Evolutionary conservation across 2,888 invertebrate genomes (phyloP).

Genomic region (Vandiemenella viatica): DNA sequence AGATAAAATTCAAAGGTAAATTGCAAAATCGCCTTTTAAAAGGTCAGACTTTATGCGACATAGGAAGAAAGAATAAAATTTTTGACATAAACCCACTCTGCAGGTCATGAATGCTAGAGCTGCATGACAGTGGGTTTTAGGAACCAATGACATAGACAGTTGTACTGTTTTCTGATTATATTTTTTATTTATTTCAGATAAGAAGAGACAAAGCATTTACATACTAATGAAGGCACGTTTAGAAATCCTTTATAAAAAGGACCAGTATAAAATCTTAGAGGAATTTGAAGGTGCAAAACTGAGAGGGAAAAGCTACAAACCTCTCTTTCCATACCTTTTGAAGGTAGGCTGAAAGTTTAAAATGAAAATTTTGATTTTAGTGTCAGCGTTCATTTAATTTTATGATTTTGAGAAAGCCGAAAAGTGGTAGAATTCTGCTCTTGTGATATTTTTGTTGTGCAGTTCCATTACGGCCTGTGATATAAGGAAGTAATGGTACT

Average conservation of each 20-base stretch:
- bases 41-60: too few relatives aligned
- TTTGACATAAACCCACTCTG: too few relatives aligned
- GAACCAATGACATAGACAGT: too few relatives aligned
- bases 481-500: too few relatives aligned
- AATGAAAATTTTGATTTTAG: background rate
- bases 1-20: too few relatives aligned
- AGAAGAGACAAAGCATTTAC: constrained; percentile 43
- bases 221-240: constrained; percentile 76
- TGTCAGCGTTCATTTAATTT: background rate
- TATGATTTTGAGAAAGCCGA: background rate
- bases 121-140: too few relatives aligned
- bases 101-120: too few relatives aligned
- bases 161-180: too few relatives aligned
- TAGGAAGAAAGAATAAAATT: too few relatives aligned
- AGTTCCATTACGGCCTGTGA: too few relatives aligned
- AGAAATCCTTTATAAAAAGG: constrained; percentile 61
- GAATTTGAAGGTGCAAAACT: constrained; percentile 67
- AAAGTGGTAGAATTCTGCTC: too few relatives aligned
- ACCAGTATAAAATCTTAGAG: constrained; percentile 62
- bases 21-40: too few relatives aligned
- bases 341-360: constrained; percentile 27
- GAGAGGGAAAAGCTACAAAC: constrained; percentile 67
- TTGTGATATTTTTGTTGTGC: background rate
- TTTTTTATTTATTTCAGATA: constrained; percentile 27
- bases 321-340: constrained; percentile 79